A percentile compares a stretch with the other conserved stretches of the same genome.
Conservation (phyloP, 2,113 vertebrate genomes). For the Mesocricetus auratus region DNA sequence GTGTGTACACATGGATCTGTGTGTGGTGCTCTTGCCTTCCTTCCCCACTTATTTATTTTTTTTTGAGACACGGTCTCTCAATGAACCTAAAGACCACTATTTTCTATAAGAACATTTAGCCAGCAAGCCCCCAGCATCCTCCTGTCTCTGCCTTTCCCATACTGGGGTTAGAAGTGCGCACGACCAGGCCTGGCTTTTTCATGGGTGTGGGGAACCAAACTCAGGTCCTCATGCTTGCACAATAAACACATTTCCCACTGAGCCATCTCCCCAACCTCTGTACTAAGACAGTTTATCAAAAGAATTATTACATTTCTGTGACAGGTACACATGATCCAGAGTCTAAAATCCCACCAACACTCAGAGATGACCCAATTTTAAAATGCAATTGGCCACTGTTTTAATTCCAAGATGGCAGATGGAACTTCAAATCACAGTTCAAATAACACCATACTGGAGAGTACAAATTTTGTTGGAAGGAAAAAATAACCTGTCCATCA, state of each 20-base stretch:
- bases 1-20: too few species aligned
- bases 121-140: not conserved
- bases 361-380: slow-evolving; percentile 13
- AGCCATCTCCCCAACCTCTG: not conserved
- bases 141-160: not conserved
- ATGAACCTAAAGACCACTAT: not conserved
- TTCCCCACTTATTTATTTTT: not conserved
- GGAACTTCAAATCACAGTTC: not conserved
- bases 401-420: slow-evolving; percentile 29
- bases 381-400: not conserved
- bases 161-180: not conserved
- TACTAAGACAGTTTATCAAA: not conserved
- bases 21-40: not conserved
- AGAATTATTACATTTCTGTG: not conserved
- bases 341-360: not conserved
- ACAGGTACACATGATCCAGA: not conserved
- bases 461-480: not conserved
- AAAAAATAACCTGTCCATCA: not conserved
- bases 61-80: not conserved
- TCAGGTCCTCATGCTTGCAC: too few species aligned
- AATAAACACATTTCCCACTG: not conserved
- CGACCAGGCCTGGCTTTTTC: not conserved
- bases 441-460: not conserved
- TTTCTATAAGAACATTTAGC: not conserved
- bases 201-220: not conserved